These are phyloP conservation scores for Eulemur rubriventer DNA, from an alignment of 2,797 vertebrate genomes.

Conservation along the genomic window DNA sequence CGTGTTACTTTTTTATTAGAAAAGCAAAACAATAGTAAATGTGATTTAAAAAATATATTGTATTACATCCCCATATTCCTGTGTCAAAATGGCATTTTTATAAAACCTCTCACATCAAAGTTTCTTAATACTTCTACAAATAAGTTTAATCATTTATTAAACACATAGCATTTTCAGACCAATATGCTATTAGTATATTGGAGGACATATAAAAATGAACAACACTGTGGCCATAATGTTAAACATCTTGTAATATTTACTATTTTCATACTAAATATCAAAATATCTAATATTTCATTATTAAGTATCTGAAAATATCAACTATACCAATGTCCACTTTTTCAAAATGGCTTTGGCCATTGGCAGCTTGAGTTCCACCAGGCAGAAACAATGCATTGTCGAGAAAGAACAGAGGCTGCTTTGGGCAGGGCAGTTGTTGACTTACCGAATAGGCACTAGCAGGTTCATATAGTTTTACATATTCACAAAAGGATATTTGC, in stretches of 20 bases:
- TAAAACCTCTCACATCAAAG: background rate
- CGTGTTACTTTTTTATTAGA: background rate
- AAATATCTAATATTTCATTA: slow-evolving; percentile 23
- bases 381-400: background rate
- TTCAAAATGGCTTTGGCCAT: background rate
- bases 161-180: background rate
- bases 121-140: slow-evolving; percentile 31
- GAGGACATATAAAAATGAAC: background rate
- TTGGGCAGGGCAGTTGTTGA: background rate
- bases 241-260: background rate
- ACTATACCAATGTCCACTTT: background rate
- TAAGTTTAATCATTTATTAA: background rate
- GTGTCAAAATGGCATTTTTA: background rate
- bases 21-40: slow-evolving; percentile 3
- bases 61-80: background rate
- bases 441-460: background rate
- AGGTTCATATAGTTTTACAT: background rate
- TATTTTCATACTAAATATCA: slow-evolving; percentile 12
- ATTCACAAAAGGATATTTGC: background rate
- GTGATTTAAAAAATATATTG: slow-evolving; percentile 7
- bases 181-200: background rate
- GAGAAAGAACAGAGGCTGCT: background rate
- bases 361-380: background rate
- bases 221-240: background rate
- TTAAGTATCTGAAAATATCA: background rate